phyloP scores from a whole-genome alignment of 2,113 vertebrate species.

The Phocoena sinus region DNA sequence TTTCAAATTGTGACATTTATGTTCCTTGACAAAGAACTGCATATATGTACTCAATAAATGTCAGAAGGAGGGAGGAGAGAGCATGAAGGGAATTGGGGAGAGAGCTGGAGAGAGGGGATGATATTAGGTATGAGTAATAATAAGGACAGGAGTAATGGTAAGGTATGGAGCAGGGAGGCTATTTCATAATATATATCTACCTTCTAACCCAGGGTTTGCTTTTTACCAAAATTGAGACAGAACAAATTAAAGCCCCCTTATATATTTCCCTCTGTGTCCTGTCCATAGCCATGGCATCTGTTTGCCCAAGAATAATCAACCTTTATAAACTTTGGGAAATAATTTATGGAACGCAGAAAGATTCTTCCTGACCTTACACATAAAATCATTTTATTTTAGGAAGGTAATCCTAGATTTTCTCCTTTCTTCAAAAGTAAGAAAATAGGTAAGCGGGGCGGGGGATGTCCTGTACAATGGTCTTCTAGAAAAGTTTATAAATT shows the following conservation, averaged over 20 bases:
- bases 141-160: neutral
- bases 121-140: neutral
- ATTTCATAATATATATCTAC: neutral
- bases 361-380: neutral
- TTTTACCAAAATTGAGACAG: neutral
- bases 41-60: neutral
- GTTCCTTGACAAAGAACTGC: neutral
- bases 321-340: neutral
- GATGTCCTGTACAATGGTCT: neutral
- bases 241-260: neutral
- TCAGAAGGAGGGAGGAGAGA: neutral
- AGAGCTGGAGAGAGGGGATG: neutral
- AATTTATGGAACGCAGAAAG: neutral
- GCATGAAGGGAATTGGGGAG: no score
- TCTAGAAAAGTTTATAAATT: neutral
- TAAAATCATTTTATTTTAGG: neutral
- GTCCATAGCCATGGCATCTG: neutral
- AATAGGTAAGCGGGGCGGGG: neutral
- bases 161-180: no score
- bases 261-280: neutral
- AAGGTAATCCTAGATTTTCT: neutral
- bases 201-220: neutral
- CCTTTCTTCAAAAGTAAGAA: neutral
- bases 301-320: neutral
- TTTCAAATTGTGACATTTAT: slow-evolving; percentile 16